Conservation (phyloP, 2,797 vertebrate genomes). For the Loriculus beryllinus region DNA sequence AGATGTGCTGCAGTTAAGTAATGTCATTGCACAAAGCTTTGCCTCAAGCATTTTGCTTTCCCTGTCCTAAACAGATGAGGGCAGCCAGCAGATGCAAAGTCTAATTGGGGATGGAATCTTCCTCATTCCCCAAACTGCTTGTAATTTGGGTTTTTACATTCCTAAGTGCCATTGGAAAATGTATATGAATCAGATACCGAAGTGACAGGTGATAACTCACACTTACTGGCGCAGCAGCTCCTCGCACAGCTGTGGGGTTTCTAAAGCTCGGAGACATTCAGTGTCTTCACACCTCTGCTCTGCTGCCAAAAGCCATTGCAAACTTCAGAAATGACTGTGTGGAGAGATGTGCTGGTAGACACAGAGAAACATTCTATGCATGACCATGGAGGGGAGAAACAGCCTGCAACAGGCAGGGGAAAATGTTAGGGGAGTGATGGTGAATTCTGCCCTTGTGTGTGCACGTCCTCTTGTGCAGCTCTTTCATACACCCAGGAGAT, state of each 20-base stretch:
- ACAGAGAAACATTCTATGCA: fast-evolving
- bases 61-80: fast-evolving
- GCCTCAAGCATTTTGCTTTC: not conserved
- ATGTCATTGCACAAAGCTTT: not conserved
- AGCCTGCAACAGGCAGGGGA: not conserved
- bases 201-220: not conserved
- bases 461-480: fast-evolving
- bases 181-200: not conserved
- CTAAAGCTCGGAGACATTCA: not conserved
- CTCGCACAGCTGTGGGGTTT: not conserved
- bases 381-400: not conserved
- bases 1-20: not conserved
- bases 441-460: not conserved
- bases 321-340: not conserved
- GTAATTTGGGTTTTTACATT: not conserved
- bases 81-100: not conserved
- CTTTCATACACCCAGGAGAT: too few relatives aligned
- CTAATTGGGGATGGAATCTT: not conserved
- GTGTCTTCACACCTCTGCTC: not conserved
- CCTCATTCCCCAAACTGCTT: not conserved
- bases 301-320: not conserved
- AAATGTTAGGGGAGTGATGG: not conserved
- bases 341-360: not conserved
- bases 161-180: not conserved
- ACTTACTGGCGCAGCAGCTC: not conserved